Evolutionary conservation across 2,888 invertebrate genomes (phyloP).

Genomic region (Muscina levida): DNA sequence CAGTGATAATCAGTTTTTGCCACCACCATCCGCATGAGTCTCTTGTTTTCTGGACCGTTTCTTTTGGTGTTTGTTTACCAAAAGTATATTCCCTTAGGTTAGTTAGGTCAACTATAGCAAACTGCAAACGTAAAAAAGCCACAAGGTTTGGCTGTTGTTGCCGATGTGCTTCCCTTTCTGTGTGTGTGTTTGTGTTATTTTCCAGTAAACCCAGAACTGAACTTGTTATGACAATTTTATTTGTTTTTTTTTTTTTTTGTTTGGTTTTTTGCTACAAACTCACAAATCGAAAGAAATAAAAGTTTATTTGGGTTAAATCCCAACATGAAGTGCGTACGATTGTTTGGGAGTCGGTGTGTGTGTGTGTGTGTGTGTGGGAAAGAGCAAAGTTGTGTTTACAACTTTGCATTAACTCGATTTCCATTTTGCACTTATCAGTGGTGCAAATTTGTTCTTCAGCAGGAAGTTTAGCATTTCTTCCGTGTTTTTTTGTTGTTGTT

Average conservation of each 20-base stretch:
- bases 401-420: constrained; percentile 36
- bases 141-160: not conserved
- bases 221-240: constrained; percentile 31
- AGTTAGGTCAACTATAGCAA: constrained; percentile 57
- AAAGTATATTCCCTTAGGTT: constrained; percentile 51
- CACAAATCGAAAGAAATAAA: not conserved
- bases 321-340: not conserved
- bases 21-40: too few relatives aligned
- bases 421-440: constrained; percentile 31
- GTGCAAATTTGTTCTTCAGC: not conserved
- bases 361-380: too few relatives aligned
- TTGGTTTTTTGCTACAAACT: constrained; percentile 5
- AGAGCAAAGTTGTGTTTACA: not conserved
- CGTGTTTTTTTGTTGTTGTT: not conserved
- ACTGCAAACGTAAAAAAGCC: not conserved
- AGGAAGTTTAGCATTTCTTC: not conserved
- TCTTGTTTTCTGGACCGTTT: constrained; percentile 15
- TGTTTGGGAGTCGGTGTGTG: too few relatives aligned
- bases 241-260: not conserved
- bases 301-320: constrained; percentile 31
- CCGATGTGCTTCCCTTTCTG: too few relatives aligned
- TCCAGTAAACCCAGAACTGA: not conserved
- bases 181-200: too few relatives aligned
- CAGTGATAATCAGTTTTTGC: not conserved
- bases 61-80: constrained; percentile 1